A percentile compares a stretch with the other conserved stretches of the same genome.
phyloP scores from a whole-genome alignment of 2,113 vertebrate species.

The Electrona antarctica region DNA sequence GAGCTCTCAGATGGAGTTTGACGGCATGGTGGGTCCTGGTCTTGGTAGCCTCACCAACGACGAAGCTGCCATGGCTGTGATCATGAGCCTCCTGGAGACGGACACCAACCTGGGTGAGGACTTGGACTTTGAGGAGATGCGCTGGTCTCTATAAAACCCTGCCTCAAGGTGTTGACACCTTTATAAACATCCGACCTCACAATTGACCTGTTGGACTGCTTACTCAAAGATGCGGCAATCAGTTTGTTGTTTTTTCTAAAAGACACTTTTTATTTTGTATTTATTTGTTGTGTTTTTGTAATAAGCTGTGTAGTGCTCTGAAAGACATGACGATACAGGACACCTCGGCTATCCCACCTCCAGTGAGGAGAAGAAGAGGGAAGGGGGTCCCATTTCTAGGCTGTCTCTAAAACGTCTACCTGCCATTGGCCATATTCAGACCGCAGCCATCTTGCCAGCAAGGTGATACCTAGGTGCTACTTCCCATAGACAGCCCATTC shows the following conservation, averaged over 20 bases:
- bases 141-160: constrained; percentile 85
- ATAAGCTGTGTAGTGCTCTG: constrained; percentile 55
- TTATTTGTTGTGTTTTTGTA: constrained; percentile 54
- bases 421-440: constrained; percentile 12
- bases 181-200: constrained; percentile 10
- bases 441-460: no score
- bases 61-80: constrained; percentile 87
- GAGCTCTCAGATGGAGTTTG: constrained; percentile 85
- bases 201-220: constrained; percentile 27
- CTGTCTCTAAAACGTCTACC: constrained; percentile 51
- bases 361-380: constrained; percentile 33
- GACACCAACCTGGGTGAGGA: constrained; percentile 86
- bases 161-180: constrained; percentile 22
- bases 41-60: constrained; percentile 80
- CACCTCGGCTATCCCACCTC: constrained; percentile 42
- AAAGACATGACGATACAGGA: constrained; percentile 17
- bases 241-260: constrained; percentile 1
- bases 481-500: no score
- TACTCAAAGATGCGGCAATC: constrained; percentile 7
- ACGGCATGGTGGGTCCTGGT: constrained; percentile 82
- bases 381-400: neutral
- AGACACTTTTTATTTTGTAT: constrained; percentile 27
- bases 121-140: constrained; percentile 86
- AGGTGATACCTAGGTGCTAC: no score
- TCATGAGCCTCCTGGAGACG: constrained; percentile 93